Evolutionary conservation across 1,140 invertebrate species (phyloP).

Genomic region (Dreissena rostriformis): DNA sequence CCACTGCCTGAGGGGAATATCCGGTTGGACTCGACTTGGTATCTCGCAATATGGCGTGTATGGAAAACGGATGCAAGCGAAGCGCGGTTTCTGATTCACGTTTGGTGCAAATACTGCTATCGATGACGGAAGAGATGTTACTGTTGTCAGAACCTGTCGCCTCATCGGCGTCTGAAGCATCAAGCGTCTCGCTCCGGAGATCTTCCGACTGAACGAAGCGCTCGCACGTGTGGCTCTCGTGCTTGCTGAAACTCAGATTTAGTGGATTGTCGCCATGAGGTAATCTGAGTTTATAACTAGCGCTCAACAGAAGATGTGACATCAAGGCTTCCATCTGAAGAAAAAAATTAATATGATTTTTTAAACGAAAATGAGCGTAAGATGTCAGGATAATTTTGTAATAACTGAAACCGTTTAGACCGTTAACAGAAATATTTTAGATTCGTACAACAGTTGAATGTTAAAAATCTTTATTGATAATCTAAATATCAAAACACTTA

Average conservation of each 20-base stretch:
- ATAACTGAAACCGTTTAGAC: too few species aligned
- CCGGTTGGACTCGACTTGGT: background rate
- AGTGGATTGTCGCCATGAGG: background rate
- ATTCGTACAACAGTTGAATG: too few species aligned
- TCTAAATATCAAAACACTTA: too few species aligned
- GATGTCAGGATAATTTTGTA: too few species aligned
- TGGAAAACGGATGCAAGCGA: slow-evolving; percentile 33
- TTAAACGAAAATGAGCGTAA: too few species aligned
- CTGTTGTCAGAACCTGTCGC: background rate
- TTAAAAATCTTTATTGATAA: too few species aligned
- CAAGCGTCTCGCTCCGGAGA: slow-evolving; percentile 7
- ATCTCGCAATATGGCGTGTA: slow-evolving; percentile 14
- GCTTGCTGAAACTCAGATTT: slow-evolving; percentile 9
- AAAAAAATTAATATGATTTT: too few species aligned
- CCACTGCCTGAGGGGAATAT: slow-evolving; percentile 11
- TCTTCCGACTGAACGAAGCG: slow-evolving; percentile 24
- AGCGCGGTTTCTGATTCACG: background rate
- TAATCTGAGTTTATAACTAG: background rate
- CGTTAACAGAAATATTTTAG: too few species aligned
- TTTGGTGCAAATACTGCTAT: slow-evolving; percentile 38
- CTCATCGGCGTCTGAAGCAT: background rate
- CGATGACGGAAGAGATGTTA: too few species aligned
- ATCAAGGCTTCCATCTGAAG: slow-evolving; percentile 31
- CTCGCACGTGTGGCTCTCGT: slow-evolving; percentile 23
- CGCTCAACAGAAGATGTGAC: slow-evolving; percentile 34